Evolutionary conservation across 2,113 vertebrate genomes (phyloP).

Genomic region (Calonectris borealis): DNA sequence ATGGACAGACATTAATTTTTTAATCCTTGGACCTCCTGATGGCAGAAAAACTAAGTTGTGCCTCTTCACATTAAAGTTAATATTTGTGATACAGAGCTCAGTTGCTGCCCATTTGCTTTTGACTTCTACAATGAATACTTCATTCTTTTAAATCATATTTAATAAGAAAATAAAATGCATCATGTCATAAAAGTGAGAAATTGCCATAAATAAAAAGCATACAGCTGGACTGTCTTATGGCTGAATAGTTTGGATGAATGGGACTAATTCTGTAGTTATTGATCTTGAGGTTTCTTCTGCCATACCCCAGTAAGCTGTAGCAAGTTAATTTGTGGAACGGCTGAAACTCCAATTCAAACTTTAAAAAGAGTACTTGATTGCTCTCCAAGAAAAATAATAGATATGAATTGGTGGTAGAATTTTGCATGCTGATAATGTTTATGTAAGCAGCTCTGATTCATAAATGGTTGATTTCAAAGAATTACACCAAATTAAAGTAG

Average conservation of each 20-base stretch:
- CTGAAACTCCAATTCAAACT: not conserved
- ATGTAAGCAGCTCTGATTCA: not conserved
- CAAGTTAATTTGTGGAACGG: conserved; percentile 10
- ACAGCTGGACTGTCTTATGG: conserved; percentile 7
- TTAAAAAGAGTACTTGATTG: not conserved
- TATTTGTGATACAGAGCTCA: conserved; percentile 60
- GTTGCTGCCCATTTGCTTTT: conserved; percentile 46
- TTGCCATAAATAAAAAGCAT: conserved; percentile 52
- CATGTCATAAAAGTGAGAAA: conserved; percentile 49
- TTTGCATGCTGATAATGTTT: not conserved
- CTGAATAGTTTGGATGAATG: conserved; percentile 44
- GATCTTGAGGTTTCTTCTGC: conserved; percentile 9
- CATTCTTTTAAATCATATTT: conserved; percentile 59
- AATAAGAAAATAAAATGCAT: conserved; percentile 66
- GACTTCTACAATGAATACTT: conserved; percentile 42
- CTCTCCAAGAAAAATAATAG: not conserved
- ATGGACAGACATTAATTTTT: conserved; percentile 73
- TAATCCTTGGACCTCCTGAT: conserved; percentile 62
- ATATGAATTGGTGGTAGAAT: not conserved
- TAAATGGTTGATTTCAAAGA: not conserved
- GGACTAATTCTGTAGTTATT: conserved; percentile 11
- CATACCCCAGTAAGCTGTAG: not conserved
- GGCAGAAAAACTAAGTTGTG: conserved; percentile 69
- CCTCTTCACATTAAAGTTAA: conserved; percentile 73
- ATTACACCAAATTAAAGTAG: not conserved